phyloP scores from a whole-genome alignment of 2,888 invertebrate genomes.

The Drosophila paracracens region DNA sequence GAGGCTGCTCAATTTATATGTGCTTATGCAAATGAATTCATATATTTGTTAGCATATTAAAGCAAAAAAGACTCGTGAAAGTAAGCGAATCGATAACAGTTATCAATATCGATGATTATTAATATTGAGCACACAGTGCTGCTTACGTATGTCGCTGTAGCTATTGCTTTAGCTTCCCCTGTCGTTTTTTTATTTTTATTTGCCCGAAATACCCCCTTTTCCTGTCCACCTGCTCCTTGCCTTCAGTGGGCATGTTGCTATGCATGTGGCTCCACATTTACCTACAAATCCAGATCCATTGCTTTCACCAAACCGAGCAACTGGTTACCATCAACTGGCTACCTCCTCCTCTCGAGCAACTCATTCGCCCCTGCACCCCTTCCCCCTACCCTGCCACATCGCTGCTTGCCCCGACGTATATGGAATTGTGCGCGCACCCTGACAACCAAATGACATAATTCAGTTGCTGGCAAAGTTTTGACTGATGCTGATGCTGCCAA shows the following conservation, averaged over 20 bases:
- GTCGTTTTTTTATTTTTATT: not conserved
- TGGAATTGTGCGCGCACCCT: slow-evolving; percentile 46
- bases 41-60: not conserved
- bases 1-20: not conserved
- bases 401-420: slow-evolving; percentile 25
- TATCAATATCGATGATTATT: not conserved
- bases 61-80: not conserved
- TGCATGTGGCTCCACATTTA: slow-evolving; percentile 48
- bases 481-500: slow-evolving; percentile 75
- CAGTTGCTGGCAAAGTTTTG: slow-evolving; percentile 80
- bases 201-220: not conserved
- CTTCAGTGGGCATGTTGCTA: slow-evolving; percentile 15
- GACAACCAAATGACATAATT: slow-evolving; percentile 80
- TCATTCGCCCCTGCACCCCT: not conserved
- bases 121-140: not conserved
- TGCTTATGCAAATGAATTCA: not conserved
- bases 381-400: not conserved
- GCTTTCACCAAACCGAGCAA: slow-evolving; percentile 16
- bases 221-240: not conserved
- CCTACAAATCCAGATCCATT: slow-evolving; percentile 47
- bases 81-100: not conserved
- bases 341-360: not conserved
- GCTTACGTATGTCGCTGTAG: not conserved
- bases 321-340: slow-evolving; percentile 22
- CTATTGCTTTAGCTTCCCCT: not conserved